These are phyloP conservation scores for Phrynosoma blainvillii DNA, from an alignment of 2,113 vertebrate genomes.

Conservation along the genomic window DNA sequence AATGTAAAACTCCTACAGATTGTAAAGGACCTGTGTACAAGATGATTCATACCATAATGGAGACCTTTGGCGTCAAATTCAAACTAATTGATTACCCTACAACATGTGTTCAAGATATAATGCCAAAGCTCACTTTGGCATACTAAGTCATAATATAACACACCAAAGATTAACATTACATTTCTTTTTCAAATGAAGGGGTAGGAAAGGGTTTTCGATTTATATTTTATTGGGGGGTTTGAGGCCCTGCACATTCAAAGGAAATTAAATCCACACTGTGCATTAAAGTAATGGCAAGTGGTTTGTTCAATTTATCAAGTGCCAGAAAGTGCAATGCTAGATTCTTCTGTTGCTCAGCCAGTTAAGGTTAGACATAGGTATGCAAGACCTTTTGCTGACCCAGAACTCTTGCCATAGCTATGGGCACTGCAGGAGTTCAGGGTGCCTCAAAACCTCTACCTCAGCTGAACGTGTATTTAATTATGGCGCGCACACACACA, in stretches of 20 bases:
- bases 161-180: background rate
- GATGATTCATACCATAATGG: constrained; percentile 58
- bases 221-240: constrained; percentile 34
- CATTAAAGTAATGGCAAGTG: constrained; percentile 33
- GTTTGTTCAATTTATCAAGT: constrained; percentile 36
- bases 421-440: background rate
- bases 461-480: constrained; percentile 19
- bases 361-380: constrained; percentile 12
- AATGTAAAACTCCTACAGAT: constrained; percentile 42
- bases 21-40: constrained; percentile 54
- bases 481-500: background rate
- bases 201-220: background rate
- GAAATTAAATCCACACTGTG: constrained; percentile 29
- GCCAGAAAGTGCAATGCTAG: constrained; percentile 28
- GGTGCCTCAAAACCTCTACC: constrained; percentile 5
- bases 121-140: constrained; percentile 35
- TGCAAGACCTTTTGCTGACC: background rate
- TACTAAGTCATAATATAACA: constrained; percentile 36
- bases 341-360: background rate
- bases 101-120: constrained; percentile 5
- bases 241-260: constrained; percentile 18
- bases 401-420: constrained; percentile 3
- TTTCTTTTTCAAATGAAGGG: background rate
- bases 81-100: constrained; percentile 46
- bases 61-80: constrained; percentile 51